A percentile compares a stretch with the other conserved stretches of the same genome.
Evolutionary conservation across 2,888 invertebrate species (phyloP).

Genomic region (Arrhopalites spinosus): DNA sequence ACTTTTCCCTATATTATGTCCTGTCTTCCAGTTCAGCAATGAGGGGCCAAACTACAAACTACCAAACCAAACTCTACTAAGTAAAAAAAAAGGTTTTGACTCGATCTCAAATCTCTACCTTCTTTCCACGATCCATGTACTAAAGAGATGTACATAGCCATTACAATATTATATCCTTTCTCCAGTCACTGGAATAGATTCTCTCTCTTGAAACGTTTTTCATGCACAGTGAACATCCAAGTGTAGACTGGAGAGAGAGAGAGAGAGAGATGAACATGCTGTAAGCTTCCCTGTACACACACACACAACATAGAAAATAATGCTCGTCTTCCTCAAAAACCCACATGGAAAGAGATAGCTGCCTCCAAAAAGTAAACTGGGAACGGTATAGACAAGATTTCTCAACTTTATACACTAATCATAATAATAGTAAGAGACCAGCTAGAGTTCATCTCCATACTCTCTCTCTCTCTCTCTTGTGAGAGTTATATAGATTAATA

Average conservation of each 20-base stretch:
- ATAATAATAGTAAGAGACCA: not conserved
- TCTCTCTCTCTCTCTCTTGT: too few relatives aligned
- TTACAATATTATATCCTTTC: not conserved
- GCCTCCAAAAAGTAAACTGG: not conserved
- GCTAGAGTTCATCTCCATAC: too few relatives aligned
- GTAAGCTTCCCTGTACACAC: not conserved
- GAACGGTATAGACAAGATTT: not conserved
- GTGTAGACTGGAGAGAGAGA: not conserved
- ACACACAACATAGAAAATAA: not conserved
- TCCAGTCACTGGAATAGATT: conserved; percentile 12
- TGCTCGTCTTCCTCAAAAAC: not conserved
- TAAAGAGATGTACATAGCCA: too few relatives aligned
- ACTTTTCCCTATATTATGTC: not conserved
- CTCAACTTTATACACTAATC: not conserved
- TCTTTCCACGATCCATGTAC: not conserved
- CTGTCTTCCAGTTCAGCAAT: conserved; percentile 16
- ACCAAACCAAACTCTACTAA: not conserved
- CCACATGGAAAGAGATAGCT: not conserved
- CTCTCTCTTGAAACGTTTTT: not conserved
- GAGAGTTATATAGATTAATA: not conserved
- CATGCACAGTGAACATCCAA: not conserved
- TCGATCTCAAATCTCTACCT: conserved; percentile 12
- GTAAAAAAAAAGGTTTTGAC: not conserved
- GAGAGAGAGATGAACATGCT: not conserved
- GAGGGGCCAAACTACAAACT: conserved; percentile 1